Base-by-base conservation (phyloP, 2,797 vertebrate species). In the Hippoglossus hippoglossus region DNA sequence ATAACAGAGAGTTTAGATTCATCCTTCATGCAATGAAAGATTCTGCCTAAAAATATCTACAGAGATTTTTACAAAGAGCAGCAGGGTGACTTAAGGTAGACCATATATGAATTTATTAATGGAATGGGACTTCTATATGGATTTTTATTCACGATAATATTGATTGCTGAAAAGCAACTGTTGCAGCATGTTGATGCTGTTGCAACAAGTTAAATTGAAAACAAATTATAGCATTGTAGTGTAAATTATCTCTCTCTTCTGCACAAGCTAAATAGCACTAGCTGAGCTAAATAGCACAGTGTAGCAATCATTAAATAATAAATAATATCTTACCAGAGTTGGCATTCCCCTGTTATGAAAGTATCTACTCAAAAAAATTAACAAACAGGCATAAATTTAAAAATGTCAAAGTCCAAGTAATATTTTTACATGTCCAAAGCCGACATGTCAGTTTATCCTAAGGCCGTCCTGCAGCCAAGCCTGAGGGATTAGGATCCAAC, bases 401-500 rank as follows among this genome's bases (percentile, higher is more conserved):
- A 87, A 67, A 34, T n/a, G 71, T 67, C 81, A 84, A 82, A 68
- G 60, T 93, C 90, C 89, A 73, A 61, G 75, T 79, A 72, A 79
- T 80, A 83, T 89, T 91, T 93, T 91, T 79, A 81, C 76, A 90
- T 78, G 85, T 90, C 79, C 87, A 81, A 86, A 87, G 81, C 90
- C 87, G 91, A 87, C 92, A 88, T 93, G 89, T 90, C 77, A 78
- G 86, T 92, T 93, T 94, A 93, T 92, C 93, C 69, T 51, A 75
- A 81, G 70, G 91, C 92, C 82, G 80, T 91, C 88, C 89, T 90
- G 79, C 83, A 91, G 79, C 76, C 86, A 92, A 94, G 87, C 91
- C 92, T 89, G 46, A 83, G 79, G 94, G 95, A 98, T 97, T 97
- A 98, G 93, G 83, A 92, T 88, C 63, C 90, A 94, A 94, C 87